A percentile compares a stretch with the other conserved stretches of the same genome.
These are phyloP conservation scores for Eupristina koningsbergeri DNA, from an alignment of 1,140 invertebrate species.

Conservation along the genomic window DNA sequence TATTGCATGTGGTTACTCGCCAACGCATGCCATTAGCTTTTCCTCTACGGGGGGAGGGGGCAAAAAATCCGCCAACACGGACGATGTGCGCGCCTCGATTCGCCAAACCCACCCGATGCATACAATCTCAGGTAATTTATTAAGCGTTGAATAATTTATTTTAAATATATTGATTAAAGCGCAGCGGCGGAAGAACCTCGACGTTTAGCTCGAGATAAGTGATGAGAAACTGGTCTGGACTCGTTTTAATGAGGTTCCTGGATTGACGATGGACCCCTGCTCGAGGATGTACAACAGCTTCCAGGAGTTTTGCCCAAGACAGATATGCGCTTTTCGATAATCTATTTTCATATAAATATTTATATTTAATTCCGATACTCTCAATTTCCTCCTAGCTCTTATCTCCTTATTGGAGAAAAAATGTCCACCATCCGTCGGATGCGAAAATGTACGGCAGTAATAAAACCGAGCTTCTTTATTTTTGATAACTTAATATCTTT, in stretches of 20 bases:
- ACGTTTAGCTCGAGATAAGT: constrained; percentile 8
- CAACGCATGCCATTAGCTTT: constrained; percentile 23
- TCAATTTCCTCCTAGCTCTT: neutral
- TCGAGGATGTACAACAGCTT: too few relatives aligned
- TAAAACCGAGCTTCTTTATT: neutral
- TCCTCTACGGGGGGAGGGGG: neutral
- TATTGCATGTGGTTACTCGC: constrained; percentile 21
- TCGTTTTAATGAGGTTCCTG: too few relatives aligned
- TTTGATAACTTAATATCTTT: neutral
- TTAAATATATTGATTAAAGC: constrained; percentile 45
- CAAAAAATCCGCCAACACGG: constrained; percentile 9
- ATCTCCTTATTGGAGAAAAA: neutral
- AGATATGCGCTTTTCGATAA: neutral
- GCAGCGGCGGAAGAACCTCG: constrained; percentile 3
- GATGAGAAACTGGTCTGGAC: constrained; percentile 5
- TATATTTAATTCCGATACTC: neutral
- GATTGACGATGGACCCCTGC: too few relatives aligned
- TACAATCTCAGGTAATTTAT: constrained; percentile 27
- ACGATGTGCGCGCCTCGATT: constrained; percentile 13
- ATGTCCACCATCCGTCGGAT: constrained; percentile 22
- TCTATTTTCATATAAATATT: constrained; percentile 4
- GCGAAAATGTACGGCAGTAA: neutral
- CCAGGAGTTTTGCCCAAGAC: neutral
- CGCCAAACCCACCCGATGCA: constrained; percentile 11
- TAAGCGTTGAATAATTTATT: constrained; percentile 36